Conservation (phyloP, 2,797 vertebrate species). For the Coccyzus lansbergi region DNA sequence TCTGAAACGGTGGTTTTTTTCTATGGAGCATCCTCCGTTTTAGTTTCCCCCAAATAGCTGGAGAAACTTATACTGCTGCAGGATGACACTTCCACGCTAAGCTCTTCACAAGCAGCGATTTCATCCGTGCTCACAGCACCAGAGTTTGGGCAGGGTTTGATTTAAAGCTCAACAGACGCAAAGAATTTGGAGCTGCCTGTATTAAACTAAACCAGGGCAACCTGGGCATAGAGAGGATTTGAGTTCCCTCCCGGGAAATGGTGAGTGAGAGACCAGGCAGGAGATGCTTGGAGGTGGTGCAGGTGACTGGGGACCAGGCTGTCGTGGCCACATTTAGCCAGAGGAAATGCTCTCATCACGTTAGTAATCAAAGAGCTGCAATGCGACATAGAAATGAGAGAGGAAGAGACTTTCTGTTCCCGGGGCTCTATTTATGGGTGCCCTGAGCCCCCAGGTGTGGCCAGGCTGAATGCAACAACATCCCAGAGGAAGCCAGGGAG, state of each 20-base stretch:
- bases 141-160: neutral
- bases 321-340: constrained; percentile 5
- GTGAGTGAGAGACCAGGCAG: rapidly evolving
- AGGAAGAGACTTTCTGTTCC: constrained; percentile 61
- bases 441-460: constrained; percentile 14
- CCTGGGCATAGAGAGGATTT: neutral
- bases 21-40: neutral
- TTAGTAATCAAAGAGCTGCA: neutral
- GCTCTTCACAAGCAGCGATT: neutral
- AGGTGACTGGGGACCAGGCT: neutral
- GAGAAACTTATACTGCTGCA: neutral
- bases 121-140: neutral
- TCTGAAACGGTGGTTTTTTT: neutral
- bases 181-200: neutral
- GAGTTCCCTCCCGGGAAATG: neutral
- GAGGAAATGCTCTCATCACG: constrained; percentile 65
- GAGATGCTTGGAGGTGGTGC: neutral
- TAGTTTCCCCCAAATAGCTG: neutral
- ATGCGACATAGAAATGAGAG: neutral
- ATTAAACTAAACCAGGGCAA: neutral
- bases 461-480: constrained; percentile 12
- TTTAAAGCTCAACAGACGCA: neutral
- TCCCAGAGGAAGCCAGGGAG: constrained; percentile 53
- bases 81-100: neutral
- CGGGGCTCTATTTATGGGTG: constrained; percentile 54